Percentiles rank a stretch among this genome's conserved stretches.
Conservation (phyloP, 1,140 invertebrate species). For the Diabrotica undecimpunctata region DNA sequence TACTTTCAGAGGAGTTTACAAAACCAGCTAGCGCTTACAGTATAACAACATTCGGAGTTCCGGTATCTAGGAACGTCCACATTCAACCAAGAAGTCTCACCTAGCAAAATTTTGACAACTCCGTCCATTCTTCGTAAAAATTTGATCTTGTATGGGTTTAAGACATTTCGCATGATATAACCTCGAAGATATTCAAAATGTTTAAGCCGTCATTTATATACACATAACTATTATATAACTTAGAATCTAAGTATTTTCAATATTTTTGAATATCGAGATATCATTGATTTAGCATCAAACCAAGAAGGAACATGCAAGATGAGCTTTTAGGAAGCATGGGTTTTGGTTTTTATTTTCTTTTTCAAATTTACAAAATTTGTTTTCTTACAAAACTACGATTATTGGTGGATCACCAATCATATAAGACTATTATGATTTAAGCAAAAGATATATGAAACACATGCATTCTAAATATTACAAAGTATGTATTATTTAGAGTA, state of each 20-base stretch:
- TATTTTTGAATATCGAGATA: conserved; percentile 21
- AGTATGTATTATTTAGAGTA: no score
- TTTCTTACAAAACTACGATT: neutral
- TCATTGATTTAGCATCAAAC: conserved; percentile 26
- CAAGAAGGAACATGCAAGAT: conserved; percentile 6
- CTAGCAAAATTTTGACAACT: no score
- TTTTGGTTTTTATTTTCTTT: conserved; percentile 5
- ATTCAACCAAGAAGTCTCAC: conserved; percentile 4
- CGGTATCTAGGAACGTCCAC: neutral
- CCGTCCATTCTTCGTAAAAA: conserved; percentile 5
- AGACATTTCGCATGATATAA: conserved; percentile 19
- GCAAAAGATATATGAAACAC: neutral
- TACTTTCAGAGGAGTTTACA: conserved; percentile 3
- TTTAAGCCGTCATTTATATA: conserved; percentile 27
- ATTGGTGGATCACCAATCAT: neutral
- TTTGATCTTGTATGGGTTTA: conserved; percentile 19
- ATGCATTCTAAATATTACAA: neutral
- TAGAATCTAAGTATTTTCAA: conserved; percentile 24
- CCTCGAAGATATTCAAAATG: conserved; percentile 32
- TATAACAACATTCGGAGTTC: neutral
- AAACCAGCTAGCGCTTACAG: conserved; percentile 12
- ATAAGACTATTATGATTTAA: neutral
- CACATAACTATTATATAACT: conserved; percentile 26
- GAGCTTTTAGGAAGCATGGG: neutral
- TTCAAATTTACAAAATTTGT: conserved; percentile 1